phyloP scores from a whole-genome alignment of 1,140 invertebrate species.

The Neodiprion fabricii region DNA sequence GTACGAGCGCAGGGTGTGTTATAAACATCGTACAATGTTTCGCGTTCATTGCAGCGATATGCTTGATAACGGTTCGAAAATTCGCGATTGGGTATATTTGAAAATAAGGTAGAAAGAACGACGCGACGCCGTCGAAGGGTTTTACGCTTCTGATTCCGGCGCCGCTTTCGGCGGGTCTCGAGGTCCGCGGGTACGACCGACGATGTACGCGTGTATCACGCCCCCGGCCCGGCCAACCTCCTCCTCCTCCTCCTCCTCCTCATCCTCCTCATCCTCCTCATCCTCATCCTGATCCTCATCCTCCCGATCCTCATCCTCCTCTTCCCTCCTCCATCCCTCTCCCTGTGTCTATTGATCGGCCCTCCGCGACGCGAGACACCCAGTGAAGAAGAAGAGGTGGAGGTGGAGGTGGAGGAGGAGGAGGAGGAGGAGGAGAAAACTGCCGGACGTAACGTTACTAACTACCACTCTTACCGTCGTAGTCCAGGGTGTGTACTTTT shows the following conservation, averaged over 20 bases:
- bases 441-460: background rate
- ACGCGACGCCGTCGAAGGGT: background rate
- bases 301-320: too few relatives aligned
- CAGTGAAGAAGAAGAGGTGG: background rate
- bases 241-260: too few relatives aligned
- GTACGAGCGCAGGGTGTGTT: too few relatives aligned
- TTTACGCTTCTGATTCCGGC: background rate
- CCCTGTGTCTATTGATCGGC: constrained; percentile 2
- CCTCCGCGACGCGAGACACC: background rate
- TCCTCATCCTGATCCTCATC: too few relatives aligned
- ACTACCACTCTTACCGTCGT: background rate
- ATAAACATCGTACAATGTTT: too few relatives aligned
- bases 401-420: background rate
- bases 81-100: too few relatives aligned
- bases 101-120: too few relatives aligned
- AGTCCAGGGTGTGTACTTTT: too few relatives aligned
- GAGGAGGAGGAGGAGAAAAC: background rate
- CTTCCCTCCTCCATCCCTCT: background rate
- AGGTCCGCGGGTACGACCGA: background rate
- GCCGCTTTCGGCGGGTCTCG: background rate
- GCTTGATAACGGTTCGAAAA: too few relatives aligned
- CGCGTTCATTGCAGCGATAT: too few relatives aligned
- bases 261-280: too few relatives aligned
- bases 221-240: background rate
- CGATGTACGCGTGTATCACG: background rate